These are phyloP conservation scores for Ciconia stormi DNA, from an alignment of 2,113 vertebrate genomes.

Conservation along the genomic window DNA sequence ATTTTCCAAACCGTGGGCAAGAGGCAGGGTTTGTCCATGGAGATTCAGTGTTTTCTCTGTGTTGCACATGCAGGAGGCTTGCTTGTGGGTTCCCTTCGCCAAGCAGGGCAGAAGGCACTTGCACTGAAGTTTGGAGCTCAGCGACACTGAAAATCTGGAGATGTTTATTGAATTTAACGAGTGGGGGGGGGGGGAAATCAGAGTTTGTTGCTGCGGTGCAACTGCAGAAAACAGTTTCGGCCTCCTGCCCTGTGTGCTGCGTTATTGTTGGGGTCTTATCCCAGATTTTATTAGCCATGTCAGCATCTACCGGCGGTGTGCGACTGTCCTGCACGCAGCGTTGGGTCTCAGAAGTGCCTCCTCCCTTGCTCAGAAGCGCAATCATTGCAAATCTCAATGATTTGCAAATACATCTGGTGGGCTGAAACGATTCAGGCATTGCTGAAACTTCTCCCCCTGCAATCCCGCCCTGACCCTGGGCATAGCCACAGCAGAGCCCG, in stretches of 20 bases:
- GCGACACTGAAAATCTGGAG: neutral
- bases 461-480: neutral
- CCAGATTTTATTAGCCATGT: neutral
- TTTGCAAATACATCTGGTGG: neutral
- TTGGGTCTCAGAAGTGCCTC: neutral
- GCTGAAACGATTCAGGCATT: neutral
- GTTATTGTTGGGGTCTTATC: neutral
- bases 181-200: fast-evolving
- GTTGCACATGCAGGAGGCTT: neutral
- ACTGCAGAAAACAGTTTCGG: neutral
- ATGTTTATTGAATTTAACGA: neutral
- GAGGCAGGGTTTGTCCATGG: neutral
- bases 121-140: neutral
- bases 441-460: neutral
- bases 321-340: fast-evolving
- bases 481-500: fast-evolving
- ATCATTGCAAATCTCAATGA: neutral
- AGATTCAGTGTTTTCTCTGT: neutral
- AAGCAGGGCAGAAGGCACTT: neutral
- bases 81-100: neutral
- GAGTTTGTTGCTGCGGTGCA: neutral
- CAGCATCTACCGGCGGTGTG: neutral
- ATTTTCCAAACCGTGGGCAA: neutral
- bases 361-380: neutral
- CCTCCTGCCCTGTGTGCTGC: neutral